Evolutionary conservation across 2,113 vertebrate genomes (phyloP).

Genomic region (Empidonax alnorum): DNA sequence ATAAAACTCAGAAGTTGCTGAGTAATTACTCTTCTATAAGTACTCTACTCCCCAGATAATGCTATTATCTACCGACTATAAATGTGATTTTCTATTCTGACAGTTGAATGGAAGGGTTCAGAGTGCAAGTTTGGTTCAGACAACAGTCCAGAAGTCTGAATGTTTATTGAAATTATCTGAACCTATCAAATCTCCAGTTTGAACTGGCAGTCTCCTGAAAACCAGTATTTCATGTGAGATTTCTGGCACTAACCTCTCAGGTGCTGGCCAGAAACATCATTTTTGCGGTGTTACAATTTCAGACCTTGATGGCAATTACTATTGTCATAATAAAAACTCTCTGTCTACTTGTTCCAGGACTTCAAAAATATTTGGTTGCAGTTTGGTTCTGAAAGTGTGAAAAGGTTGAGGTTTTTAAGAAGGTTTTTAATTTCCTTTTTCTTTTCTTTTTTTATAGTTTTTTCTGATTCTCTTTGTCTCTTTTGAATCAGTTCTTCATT

Average conservation of each 20-base stretch:
- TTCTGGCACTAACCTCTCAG: slow-evolving; percentile 48
- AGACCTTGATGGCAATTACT: slow-evolving; percentile 26
- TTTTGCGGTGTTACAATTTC: slow-evolving; percentile 47
- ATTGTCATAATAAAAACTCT: slow-evolving; percentile 19
- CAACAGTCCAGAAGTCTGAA: slow-evolving; percentile 17
- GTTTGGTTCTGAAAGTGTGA: slow-evolving; percentile 33
- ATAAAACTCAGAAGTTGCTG: neutral
- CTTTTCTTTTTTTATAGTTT: neutral
- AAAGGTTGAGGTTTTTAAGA: neutral
- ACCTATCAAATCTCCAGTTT: slow-evolving; percentile 39
- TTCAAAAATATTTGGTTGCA: slow-evolving; percentile 8
- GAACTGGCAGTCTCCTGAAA: slow-evolving; percentile 39
- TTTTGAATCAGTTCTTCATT: neutral
- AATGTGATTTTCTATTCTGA: slow-evolving; percentile 5
- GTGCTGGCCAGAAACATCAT: slow-evolving; percentile 60
- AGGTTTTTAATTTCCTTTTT: neutral
- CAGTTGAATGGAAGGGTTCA: neutral
- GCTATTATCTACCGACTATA: neutral
- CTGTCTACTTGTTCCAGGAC: slow-evolving; percentile 19
- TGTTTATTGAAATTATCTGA: slow-evolving; percentile 41
- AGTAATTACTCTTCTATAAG: neutral
- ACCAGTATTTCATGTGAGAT: slow-evolving; percentile 41
- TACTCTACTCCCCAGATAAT: neutral
- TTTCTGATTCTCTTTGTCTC: neutral
- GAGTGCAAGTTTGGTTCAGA: slow-evolving; percentile 29